phyloP scores from a whole-genome alignment of 2,888 invertebrate genomes.

The Callyntrura guangdongensis region DNA sequence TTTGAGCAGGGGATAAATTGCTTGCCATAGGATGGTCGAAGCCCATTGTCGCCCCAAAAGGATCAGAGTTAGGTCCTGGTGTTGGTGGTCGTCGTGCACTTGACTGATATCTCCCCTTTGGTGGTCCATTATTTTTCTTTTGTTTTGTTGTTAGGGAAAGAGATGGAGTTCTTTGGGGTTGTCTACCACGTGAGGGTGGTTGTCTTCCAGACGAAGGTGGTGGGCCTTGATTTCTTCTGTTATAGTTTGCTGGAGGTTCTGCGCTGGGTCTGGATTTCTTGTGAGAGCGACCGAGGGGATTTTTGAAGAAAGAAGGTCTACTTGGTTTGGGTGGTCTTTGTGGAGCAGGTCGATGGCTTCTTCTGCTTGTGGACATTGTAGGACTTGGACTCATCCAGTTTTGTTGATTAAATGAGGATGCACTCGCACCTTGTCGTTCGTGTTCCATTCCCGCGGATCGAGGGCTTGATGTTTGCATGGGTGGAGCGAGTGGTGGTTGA shows the following conservation, averaged over 20 bases:
- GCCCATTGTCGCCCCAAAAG: constrained; percentile 49
- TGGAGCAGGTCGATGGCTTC: constrained; percentile 41
- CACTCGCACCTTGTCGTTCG: background rate
- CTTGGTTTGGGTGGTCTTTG: constrained; percentile 68
- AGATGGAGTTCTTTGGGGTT: constrained; percentile 44
- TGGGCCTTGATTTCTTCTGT: constrained; percentile 66
- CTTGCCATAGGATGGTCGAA: constrained; percentile 81
- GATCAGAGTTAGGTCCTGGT: constrained; percentile 64
- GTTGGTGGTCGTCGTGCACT: constrained; percentile 59
- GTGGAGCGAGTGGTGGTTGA: constrained; percentile 35
- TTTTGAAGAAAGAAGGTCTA: constrained; percentile 65
- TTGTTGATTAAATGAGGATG: constrained; percentile 62
- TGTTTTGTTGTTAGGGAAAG: constrained; percentile 40
- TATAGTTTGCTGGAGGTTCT: constrained; percentile 66
- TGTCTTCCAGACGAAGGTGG: constrained; percentile 40
- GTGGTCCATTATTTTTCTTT: constrained; percentile 65
- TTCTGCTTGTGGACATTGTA: constrained; percentile 66
- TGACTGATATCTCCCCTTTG: constrained; percentile 51
- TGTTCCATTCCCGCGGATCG: constrained; percentile 38
- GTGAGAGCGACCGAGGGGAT: constrained; percentile 49
- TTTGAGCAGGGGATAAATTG: constrained; percentile 82
- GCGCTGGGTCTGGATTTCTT: constrained; percentile 67
- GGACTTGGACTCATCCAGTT: constrained; percentile 76
- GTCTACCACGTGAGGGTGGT: constrained; percentile 58
- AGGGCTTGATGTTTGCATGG: constrained; percentile 65